Conservation (phyloP, 1,140 invertebrate genomes). For the Varroa destructor region DNA sequence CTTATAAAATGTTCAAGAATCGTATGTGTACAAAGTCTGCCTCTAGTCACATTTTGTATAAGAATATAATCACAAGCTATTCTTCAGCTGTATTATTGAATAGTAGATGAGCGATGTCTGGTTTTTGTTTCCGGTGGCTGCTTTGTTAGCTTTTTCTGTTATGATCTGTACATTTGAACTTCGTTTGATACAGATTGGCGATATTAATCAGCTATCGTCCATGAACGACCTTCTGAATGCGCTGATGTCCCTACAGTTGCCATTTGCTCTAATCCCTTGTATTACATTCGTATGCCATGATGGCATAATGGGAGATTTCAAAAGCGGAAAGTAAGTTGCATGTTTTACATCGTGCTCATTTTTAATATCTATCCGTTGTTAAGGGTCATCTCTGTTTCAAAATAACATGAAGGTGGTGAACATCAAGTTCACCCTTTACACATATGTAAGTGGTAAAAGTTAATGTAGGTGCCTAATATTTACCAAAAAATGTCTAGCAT, state of each 20-base stretch:
- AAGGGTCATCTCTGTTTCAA: not conserved
- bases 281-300: constrained; percentile 70
- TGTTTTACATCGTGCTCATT: constrained; percentile 18
- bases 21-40: too few species aligned
- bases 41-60: too few species aligned
- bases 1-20: not conserved
- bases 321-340: constrained; percentile 53
- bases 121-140: too few species aligned
- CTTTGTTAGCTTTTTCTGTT: too few species aligned
- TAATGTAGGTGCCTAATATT: too few species aligned
- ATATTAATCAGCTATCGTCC: constrained; percentile 58
- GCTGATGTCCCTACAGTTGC: constrained; percentile 69
- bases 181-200: constrained; percentile 39
- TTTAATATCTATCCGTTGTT: constrained; percentile 1
- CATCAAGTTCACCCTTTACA: constrained; percentile 5
- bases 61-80: too few species aligned
- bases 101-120: too few species aligned
- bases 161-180: not conserved
- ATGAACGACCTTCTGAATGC: constrained; percentile 86
- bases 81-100: too few species aligned
- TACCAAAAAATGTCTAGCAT: too few species aligned
- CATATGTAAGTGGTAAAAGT: not conserved
- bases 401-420: not conserved
- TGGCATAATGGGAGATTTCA: constrained; percentile 68
- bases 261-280: constrained; percentile 69